A percentile compares a stretch with the other conserved stretches of the same genome.
phyloP scores from a whole-genome alignment of 2,113 vertebrate genomes.

The Pluvianellus socialis region DNA sequence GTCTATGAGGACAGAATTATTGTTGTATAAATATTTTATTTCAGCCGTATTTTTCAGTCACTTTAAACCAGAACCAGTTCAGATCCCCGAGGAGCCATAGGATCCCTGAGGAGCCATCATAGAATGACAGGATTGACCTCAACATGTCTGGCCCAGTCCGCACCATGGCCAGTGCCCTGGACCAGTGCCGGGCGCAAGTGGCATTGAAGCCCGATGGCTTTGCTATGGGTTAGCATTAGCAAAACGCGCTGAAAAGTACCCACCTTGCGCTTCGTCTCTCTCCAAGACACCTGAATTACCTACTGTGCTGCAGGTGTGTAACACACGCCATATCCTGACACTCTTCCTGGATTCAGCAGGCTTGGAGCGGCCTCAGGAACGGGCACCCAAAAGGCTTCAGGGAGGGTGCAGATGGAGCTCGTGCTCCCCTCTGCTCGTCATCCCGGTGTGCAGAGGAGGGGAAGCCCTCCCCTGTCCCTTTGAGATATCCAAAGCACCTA shows the following conservation, averaged over 20 bases:
- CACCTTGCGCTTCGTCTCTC: background rate
- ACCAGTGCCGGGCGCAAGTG: no score
- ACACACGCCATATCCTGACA: fast-evolving
- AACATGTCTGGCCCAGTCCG: background rate
- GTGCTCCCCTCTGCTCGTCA: background rate
- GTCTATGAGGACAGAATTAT: background rate
- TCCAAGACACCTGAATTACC: background rate
- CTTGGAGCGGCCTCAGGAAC: fast-evolving
- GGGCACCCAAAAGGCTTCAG: background rate
- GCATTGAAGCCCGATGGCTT: background rate
- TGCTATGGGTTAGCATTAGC: background rate
- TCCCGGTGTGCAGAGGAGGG: background rate
- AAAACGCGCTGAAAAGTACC: fast-evolving
- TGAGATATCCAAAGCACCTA: background rate
- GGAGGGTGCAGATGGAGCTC: background rate
- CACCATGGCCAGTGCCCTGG: background rate
- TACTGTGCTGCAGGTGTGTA: fast-evolving
- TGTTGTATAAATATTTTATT: background rate
- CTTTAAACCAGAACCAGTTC: background rate
- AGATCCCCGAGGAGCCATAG: background rate
- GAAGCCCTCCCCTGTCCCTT: fast-evolving
- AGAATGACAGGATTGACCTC: background rate
- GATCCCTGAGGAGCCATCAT: no score
- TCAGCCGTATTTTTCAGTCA: background rate
- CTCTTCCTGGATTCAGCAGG: fast-evolving